Conservation (phyloP, 2,888 invertebrate species). For the Ormyrus thymus region DNA sequence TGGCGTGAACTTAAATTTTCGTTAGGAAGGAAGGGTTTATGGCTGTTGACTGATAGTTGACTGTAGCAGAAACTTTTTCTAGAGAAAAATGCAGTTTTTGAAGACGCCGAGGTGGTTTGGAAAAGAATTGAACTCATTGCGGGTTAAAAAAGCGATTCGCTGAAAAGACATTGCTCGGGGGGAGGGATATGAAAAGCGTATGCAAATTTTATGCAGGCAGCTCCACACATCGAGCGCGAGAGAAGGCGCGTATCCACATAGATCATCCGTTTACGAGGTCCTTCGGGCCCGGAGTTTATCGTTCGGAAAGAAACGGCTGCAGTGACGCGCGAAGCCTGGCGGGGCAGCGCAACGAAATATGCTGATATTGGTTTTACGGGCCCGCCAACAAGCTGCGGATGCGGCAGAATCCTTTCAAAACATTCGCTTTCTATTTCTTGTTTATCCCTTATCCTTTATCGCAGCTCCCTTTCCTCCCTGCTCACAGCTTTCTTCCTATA, state of each 20-base stretch:
- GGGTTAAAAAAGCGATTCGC: too few relatives aligned
- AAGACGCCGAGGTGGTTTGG: too few relatives aligned
- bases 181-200: conserved; percentile 20
- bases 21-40: too few relatives aligned
- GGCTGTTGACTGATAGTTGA: too few relatives aligned
- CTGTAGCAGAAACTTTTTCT: too few relatives aligned
- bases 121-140: too few relatives aligned
- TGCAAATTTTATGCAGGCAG: conserved; percentile 26
- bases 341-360: conserved; percentile 45
- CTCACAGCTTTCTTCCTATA: background rate
- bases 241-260: conserved; percentile 32
- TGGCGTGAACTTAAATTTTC: too few relatives aligned
- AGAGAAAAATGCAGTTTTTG: too few relatives aligned
- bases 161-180: too few relatives aligned
- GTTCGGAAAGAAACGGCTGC: conserved; percentile 47
- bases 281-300: conserved; percentile 48
- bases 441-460: conserved; percentile 38
- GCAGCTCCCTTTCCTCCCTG: background rate
- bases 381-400: conserved; percentile 46
- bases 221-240: too few relatives aligned
- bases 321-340: conserved; percentile 10
- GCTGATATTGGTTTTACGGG: conserved; percentile 53
- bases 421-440: conserved; percentile 49
- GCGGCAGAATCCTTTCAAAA: conserved; percentile 25
- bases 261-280: conserved; percentile 56